phyloP scores from a whole-genome alignment of 1,140 invertebrate genomes.

The Danaus plexippus region DNA sequence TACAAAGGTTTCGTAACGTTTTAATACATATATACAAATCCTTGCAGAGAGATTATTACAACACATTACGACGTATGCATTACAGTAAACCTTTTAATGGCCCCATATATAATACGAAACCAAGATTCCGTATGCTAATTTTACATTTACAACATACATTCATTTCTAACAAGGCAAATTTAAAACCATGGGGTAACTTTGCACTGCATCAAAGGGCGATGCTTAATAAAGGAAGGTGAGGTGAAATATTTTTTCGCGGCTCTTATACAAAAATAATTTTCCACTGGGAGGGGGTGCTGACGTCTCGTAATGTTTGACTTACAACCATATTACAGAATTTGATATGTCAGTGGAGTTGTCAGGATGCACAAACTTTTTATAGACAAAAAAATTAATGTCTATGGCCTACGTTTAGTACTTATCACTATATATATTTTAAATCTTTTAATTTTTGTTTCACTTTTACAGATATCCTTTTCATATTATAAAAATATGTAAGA shows the following conservation, averaged over 20 bases:
- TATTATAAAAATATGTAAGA: not conserved
- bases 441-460: not conserved
- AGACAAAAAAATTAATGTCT: no score
- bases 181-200: conserved; percentile 52
- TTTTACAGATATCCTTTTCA: no score
- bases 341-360: conserved; percentile 13
- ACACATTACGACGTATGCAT: no score
- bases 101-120: conserved; percentile 3
- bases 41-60: no score
- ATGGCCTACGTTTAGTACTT: no score
- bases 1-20: no score
- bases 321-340: conserved; percentile 27
- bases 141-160: conserved; percentile 8
- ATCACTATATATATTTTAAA: not conserved
- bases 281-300: conserved; percentile 27
- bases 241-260: conserved; percentile 46
- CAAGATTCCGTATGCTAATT: conserved; percentile 2
- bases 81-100: no score
- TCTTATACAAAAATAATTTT: conserved; percentile 60
- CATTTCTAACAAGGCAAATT: conserved; percentile 48
- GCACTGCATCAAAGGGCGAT: conserved; percentile 57
- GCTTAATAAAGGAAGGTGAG: conserved; percentile 65
- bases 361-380: not conserved
- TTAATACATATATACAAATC: no score
- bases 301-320: conserved; percentile 25